Conservation (phyloP, 2,113 vertebrate genomes). For the Myotis yumanensis region DNA sequence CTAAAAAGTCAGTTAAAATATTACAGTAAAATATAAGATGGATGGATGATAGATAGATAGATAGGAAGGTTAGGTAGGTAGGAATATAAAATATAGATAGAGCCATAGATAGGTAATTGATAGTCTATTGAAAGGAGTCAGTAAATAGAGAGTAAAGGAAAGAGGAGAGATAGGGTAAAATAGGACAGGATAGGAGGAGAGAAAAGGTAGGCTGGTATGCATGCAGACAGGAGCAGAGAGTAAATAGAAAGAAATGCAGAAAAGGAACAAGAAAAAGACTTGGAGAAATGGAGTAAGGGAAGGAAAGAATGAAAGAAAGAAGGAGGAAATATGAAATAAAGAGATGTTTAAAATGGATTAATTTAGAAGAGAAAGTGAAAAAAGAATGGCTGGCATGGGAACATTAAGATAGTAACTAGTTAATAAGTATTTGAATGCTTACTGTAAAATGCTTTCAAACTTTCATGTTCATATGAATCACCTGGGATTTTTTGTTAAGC, state of each 20-base stretch:
- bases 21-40: background rate
- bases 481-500: background rate
- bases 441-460: background rate
- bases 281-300: background rate
- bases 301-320: background rate
- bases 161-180: background rate
- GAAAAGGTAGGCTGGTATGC: background rate
- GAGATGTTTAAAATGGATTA: background rate
- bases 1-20: constrained; percentile 19
- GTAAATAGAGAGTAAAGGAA: background rate
- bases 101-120: background rate
- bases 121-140: background rate
- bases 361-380: background rate
- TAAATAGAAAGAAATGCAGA: background rate
- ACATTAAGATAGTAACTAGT: background rate
- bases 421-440: constrained; percentile 25
- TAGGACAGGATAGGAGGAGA: background rate
- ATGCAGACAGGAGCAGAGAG: background rate
- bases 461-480: background rate
- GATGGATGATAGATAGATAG: background rate
- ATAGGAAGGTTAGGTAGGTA: background rate
- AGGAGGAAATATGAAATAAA: background rate
- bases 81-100: background rate
- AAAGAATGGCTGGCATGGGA: background rate
- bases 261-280: background rate